Conservation (phyloP, 2,888 invertebrate species). For the Andrena marginata region DNA sequence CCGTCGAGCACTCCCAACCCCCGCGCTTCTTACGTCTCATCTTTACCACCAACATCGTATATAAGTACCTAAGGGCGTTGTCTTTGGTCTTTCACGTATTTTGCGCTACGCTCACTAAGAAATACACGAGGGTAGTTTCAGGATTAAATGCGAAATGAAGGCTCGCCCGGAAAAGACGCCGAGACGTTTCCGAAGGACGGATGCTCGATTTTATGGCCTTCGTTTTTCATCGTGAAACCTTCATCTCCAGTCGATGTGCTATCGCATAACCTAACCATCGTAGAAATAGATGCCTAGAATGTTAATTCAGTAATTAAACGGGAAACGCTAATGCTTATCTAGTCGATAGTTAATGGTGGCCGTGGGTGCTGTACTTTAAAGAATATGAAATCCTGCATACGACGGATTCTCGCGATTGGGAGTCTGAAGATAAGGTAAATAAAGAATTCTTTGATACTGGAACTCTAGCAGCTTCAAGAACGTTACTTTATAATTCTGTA, state of each 20-base stretch:
- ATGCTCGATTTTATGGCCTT: conserved; percentile 27
- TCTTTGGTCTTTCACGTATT: conserved; percentile 79
- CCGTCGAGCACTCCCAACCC: conserved; percentile 66
- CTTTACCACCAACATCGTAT: conserved; percentile 79
- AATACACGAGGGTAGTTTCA: conserved; percentile 54
- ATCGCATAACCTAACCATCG: background rate
- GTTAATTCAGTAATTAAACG: too few relatives aligned
- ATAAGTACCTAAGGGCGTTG: conserved; percentile 83
- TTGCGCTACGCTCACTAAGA: conserved; percentile 59
- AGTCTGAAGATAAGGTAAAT: background rate
- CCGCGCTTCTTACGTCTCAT: conserved; percentile 77
- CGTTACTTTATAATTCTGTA: too few relatives aligned
- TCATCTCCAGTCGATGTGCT: background rate
- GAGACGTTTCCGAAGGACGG: conserved; percentile 40
- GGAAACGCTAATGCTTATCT: too few relatives aligned
- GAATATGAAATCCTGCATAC: too few relatives aligned
- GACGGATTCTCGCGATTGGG: too few relatives aligned
- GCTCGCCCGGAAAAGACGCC: conserved; percentile 31
- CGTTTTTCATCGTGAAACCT: conserved; percentile 22
- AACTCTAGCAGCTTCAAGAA: background rate
- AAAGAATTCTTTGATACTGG: background rate
- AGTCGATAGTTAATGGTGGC: too few relatives aligned
- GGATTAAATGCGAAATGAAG: conserved; percentile 60
- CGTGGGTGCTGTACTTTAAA: too few relatives aligned
- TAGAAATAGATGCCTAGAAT: too few relatives aligned